phyloP scores from a whole-genome alignment of 2,888 invertebrate species.

The Apocheima hispidaria region DNA sequence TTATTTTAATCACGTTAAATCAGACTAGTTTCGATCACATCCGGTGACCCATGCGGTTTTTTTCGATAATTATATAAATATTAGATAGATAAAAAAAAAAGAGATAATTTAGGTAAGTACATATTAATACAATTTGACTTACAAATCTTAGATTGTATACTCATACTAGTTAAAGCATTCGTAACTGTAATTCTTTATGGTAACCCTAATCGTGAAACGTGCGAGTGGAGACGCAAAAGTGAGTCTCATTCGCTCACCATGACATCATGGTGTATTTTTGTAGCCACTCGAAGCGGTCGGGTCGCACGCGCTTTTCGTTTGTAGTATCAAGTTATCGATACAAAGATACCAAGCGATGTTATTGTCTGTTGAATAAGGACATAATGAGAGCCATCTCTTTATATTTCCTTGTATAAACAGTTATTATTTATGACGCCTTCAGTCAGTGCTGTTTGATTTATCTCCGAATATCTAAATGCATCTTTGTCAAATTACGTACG shows the following conservation, averaged over 20 bases:
- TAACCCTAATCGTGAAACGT: constrained; percentile 40
- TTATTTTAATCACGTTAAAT: too few species aligned
- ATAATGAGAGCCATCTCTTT: constrained; percentile 34
- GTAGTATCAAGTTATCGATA: constrained; percentile 68
- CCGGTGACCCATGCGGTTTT: too few species aligned
- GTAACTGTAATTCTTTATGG: constrained; percentile 19
- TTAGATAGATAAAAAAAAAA: background rate
- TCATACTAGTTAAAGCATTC: background rate
- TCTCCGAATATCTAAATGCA: constrained; percentile 1
- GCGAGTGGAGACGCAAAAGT: constrained; percentile 54
- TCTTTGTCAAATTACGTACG: background rate
- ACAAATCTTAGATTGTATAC: too few species aligned
- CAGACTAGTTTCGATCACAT: too few species aligned
- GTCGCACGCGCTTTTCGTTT: constrained; percentile 73
- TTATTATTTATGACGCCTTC: constrained; percentile 18
- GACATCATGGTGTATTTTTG: constrained; percentile 85
- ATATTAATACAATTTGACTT: too few species aligned
- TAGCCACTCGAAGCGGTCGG: constrained; percentile 70
- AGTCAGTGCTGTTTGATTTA: constrained; percentile 14
- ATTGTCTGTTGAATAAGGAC: constrained; percentile 44
- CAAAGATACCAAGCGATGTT: constrained; percentile 52
- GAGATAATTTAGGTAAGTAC: too few species aligned
- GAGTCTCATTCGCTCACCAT: constrained; percentile 76
- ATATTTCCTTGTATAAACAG: constrained; percentile 21
- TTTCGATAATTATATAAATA: too few species aligned